Conservation (phyloP, 2,888 invertebrate species). For the Troides helena region DNA sequence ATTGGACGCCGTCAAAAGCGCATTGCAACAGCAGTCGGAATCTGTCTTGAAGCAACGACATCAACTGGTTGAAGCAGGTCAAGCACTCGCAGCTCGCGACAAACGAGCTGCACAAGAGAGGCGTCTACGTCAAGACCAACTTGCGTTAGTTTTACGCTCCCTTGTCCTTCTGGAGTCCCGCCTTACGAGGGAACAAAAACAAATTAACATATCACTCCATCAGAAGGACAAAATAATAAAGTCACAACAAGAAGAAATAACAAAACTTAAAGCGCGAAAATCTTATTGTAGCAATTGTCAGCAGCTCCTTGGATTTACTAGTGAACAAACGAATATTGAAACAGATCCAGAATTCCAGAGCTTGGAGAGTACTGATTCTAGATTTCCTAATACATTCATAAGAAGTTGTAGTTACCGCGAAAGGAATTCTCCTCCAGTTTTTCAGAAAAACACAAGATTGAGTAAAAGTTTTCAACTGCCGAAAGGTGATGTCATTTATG, state of each 20-base stretch:
- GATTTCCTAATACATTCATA: conserved; percentile 73
- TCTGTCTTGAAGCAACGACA: conserved; percentile 84
- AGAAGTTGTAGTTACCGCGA: conserved; percentile 76
- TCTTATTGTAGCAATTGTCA: conserved; percentile 76
- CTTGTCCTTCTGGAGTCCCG: conserved; percentile 86
- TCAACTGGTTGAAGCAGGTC: conserved; percentile 83
- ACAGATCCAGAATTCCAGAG: conserved; percentile 78
- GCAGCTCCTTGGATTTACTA: conserved; percentile 74
- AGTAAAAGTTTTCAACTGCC: conserved; percentile 77
- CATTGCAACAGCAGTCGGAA: conserved; percentile 82
- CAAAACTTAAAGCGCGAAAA: conserved; percentile 80
- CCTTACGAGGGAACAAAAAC: conserved; percentile 86
- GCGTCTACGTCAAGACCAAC: conserved; percentile 84
- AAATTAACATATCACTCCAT: conserved; percentile 83
- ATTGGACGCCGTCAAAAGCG: conserved; percentile 83
- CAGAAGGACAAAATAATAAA: conserved; percentile 87
- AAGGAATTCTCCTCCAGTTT: conserved; percentile 72
- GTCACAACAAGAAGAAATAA: conserved; percentile 85
- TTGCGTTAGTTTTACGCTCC: conserved; percentile 85
- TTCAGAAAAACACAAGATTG: conserved; percentile 77
- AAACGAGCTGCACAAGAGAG: conserved; percentile 81
- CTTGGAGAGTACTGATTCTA: conserved; percentile 75
- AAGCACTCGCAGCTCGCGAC: conserved; percentile 81
- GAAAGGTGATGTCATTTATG: conserved; percentile 68
- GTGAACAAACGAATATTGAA: conserved; percentile 77